Conservation (phyloP, 2,888 invertebrate genomes). For the Allygus modestus region DNA sequence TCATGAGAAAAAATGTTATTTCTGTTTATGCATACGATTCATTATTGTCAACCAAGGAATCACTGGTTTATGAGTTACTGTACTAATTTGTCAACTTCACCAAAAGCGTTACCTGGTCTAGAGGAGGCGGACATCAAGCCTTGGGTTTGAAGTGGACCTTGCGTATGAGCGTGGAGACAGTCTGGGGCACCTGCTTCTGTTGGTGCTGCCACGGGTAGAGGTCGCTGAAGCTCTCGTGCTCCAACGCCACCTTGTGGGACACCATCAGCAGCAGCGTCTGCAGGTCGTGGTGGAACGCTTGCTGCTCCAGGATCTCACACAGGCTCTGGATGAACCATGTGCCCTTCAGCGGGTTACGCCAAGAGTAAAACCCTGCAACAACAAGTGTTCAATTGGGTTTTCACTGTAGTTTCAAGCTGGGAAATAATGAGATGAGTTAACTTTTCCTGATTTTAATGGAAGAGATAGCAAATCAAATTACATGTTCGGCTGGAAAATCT, state of each 20-base stretch:
- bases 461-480: no score
- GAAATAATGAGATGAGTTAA: neutral
- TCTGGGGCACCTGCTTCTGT: constrained; percentile 83
- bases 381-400: no score
- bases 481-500: no score
- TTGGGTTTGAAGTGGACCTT: constrained; percentile 75
- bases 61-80: no score
- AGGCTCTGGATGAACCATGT: constrained; percentile 87
- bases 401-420: constrained; percentile 66
- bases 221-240: constrained; percentile 78
- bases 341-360: constrained; percentile 81
- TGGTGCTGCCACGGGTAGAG: constrained; percentile 74
- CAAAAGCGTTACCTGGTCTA: constrained; percentile 42
- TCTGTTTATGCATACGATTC: no score
- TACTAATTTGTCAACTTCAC: no score
- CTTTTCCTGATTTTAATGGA: no score
- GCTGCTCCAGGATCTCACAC: constrained; percentile 77
- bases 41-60: no score
- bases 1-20: no score
- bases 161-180: constrained; percentile 82
- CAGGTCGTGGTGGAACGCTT: constrained; percentile 78
- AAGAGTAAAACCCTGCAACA: constrained; percentile 80
- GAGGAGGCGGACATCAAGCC: constrained; percentile 60
- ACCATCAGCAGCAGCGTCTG: constrained; percentile 81
- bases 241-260: constrained; percentile 81